These are phyloP conservation scores for Eupithecia pulchellata DNA, from an alignment of 2,888 invertebrate species.

Conservation along the genomic window DNA sequence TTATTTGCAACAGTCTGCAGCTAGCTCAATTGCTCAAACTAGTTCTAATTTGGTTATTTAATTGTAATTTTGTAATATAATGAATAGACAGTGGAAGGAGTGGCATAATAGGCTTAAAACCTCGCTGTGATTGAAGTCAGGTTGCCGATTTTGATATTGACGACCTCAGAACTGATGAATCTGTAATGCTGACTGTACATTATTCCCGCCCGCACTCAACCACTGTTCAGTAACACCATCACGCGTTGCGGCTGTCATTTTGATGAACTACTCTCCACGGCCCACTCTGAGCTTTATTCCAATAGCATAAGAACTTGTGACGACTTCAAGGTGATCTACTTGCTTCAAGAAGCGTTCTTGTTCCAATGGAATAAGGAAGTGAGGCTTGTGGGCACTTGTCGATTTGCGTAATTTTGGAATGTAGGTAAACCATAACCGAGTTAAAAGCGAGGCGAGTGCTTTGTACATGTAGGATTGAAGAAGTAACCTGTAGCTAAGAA, in stretches of 20 bases:
- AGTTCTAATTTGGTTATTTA: too few species aligned
- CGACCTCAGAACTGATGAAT: background rate
- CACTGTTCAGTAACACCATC: conserved; percentile 37
- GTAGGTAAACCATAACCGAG: background rate
- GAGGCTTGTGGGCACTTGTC: conserved; percentile 33
- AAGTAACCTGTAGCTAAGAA: background rate
- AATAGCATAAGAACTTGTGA: conserved; percentile 14
- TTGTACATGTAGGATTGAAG: background rate
- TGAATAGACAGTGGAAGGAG: too few species aligned
- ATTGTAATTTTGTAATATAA: too few species aligned
- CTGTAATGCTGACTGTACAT: conserved; percentile 12
- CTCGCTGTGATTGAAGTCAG: background rate
- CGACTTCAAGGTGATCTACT: conserved; percentile 32
- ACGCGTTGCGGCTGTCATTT: conserved; percentile 38
- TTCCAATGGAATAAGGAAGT: conserved; percentile 10
- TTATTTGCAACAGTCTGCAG: too few species aligned
- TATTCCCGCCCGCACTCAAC: conserved; percentile 28
- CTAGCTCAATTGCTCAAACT: too few species aligned
- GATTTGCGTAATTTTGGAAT: conserved; percentile 29
- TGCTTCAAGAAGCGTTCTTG: conserved; percentile 19
- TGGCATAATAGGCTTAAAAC: background rate
- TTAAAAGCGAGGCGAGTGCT: background rate
- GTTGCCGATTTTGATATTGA: background rate
- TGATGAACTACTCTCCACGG: conserved; percentile 24
- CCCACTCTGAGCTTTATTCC: conserved; percentile 25